Evolutionary conservation across 2,888 invertebrate genomes (phyloP).

Genomic region (Plagiodera versicolora): DNA sequence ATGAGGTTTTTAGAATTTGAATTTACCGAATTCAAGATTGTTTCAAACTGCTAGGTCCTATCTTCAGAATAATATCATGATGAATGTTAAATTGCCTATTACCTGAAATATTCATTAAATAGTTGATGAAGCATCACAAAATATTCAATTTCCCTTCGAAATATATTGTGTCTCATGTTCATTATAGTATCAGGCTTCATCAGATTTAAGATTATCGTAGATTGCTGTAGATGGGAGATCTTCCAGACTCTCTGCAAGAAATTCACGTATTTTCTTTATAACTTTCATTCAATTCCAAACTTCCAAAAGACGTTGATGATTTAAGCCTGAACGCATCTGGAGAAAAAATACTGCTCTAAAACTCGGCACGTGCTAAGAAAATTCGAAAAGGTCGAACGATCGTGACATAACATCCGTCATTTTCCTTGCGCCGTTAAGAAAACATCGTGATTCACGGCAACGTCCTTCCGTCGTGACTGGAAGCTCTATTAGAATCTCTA

Average conservation of each 20-base stretch:
- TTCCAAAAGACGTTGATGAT: background rate
- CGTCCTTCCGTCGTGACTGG: background rate
- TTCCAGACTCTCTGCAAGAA: background rate
- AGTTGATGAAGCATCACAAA: too few relatives aligned
- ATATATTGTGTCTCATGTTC: too few relatives aligned
- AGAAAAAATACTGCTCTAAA: background rate
- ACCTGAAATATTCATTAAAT: too few relatives aligned
- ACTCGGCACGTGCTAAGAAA: background rate
- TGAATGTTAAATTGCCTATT: too few relatives aligned
- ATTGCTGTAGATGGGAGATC: too few relatives aligned
- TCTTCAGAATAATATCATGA: too few relatives aligned
- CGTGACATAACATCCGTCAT: background rate
- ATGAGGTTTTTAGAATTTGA: too few relatives aligned
- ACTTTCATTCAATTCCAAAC: conserved; percentile 1
- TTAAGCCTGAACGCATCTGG: background rate
- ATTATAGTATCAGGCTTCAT: too few relatives aligned
- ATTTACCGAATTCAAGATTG: too few relatives aligned
- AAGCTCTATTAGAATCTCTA: background rate
- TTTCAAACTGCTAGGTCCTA: too few relatives aligned
- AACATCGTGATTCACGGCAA: background rate
- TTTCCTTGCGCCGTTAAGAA: background rate
- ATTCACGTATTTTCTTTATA: background rate
- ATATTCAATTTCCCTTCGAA: too few relatives aligned
- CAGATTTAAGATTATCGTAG: too few relatives aligned
- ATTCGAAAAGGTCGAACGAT: background rate